Percentiles rank a stretch among this genome's conserved stretches.
phyloP scores from a whole-genome alignment of 2,888 invertebrate genomes.

The Sinelater perroti region DNA sequence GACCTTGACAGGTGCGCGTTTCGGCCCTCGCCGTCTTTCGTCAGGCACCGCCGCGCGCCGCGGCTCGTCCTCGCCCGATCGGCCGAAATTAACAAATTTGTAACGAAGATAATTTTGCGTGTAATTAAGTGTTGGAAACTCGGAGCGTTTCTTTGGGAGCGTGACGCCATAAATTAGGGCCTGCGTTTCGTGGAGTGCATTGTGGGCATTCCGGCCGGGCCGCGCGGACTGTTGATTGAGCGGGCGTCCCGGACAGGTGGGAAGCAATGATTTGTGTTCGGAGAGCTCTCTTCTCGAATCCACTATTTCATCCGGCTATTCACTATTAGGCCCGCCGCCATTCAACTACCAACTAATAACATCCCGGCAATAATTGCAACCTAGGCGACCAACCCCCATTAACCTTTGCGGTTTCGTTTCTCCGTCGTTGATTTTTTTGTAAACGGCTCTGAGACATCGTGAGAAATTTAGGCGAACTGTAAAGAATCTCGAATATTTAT shows the following conservation, averaged over 20 bases:
- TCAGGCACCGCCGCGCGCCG: slow-evolving; percentile 1
- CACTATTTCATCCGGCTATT: slow-evolving; percentile 25
- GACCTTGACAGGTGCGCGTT: slow-evolving; percentile 32
- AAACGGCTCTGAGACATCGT: no score
- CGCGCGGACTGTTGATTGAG: slow-evolving; percentile 42
- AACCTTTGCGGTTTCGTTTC: slow-evolving; percentile 21
- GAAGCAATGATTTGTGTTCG: slow-evolving; percentile 38
- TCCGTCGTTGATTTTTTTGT: no score
- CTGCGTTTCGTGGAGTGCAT: slow-evolving; percentile 48
- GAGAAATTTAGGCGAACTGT: no score
- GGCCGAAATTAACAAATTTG: slow-evolving; percentile 52
- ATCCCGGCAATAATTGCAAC: slow-evolving; percentile 27
- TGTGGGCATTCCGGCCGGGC: slow-evolving; percentile 43
- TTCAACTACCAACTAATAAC: slow-evolving; percentile 35
- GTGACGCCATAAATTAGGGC: slow-evolving; percentile 56
- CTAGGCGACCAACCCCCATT: slow-evolving; percentile 20
- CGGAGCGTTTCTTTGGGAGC: slow-evolving; percentile 56
- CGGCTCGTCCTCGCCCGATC: slow-evolving; percentile 34
- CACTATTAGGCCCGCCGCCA: slow-evolving; percentile 19
- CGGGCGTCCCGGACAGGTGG: slow-evolving; percentile 49
- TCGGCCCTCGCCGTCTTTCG: slow-evolving; percentile 17
- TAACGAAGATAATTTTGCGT: slow-evolving; percentile 60
- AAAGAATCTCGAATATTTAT: no score
- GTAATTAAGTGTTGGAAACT: slow-evolving; percentile 59
- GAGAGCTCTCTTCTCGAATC: slow-evolving; percentile 28